These are phyloP conservation scores for Ageneiosus marmoratus DNA, from an alignment of 2,113 vertebrate species.

Conservation along the genomic window DNA sequence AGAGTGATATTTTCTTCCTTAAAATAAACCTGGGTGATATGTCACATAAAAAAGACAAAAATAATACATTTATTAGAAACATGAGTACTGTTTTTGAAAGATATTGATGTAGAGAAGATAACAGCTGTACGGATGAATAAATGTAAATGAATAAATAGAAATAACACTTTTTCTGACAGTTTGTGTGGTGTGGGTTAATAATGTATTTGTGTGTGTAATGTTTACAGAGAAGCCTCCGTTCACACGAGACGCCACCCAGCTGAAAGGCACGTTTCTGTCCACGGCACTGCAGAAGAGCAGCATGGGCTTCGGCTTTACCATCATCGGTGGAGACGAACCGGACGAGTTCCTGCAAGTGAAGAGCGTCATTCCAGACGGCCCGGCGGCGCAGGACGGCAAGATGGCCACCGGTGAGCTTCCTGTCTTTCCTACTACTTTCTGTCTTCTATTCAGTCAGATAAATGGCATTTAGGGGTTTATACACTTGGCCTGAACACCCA, in stretches of 20 bases:
- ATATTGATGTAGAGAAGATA: no score
- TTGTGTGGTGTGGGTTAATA: conserved; percentile 5
- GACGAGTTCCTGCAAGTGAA: conserved; percentile 99
- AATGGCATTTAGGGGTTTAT: background rate
- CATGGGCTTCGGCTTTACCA: conserved; percentile 99
- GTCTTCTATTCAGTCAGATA: background rate
- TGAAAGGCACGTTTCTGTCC: conserved; percentile 96
- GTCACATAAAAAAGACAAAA: background rate
- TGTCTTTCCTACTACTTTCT: background rate
- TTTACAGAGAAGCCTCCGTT: conserved; percentile 92
- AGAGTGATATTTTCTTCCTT: background rate
- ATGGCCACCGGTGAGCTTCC: conserved; percentile 92
- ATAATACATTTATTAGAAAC: background rate
- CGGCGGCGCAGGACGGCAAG: conserved; percentile 94
- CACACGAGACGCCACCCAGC: conserved; percentile 94
- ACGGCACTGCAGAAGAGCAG: conserved; percentile 96
- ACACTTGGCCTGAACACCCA: background rate
- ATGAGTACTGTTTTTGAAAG: background rate
- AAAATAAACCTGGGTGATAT: background rate
- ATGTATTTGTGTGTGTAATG: background rate
- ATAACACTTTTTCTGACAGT: background rate
- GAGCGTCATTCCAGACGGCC: conserved; percentile 96
- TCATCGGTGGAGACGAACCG: conserved; percentile 96
- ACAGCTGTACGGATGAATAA: background rate
- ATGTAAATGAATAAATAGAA: no score